These are phyloP conservation scores for Arrhamphus sclerolepis DNA, from an alignment of 2,797 vertebrate species.

Conservation along the genomic window DNA sequence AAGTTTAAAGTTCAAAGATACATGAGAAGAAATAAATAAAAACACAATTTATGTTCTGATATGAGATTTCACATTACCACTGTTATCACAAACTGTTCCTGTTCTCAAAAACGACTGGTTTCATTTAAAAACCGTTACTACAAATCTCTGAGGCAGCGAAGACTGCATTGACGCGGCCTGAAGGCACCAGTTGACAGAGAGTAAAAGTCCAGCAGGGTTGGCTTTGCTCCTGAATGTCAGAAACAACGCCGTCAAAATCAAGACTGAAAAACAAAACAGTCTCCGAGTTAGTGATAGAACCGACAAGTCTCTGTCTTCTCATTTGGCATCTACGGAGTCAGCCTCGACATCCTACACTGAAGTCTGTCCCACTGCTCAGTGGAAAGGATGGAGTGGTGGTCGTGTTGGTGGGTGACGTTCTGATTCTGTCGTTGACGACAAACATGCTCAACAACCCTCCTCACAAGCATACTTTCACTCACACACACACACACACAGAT, in stretches of 20 bases:
- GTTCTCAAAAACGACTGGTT: conserved; percentile 31
- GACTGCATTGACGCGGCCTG: conserved; percentile 27
- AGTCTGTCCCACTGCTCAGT: conserved; percentile 25
- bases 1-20: conserved; percentile 40
- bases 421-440: conserved; percentile 29
- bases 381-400: conserved; percentile 30
- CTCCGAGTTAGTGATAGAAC: conserved; percentile 41
- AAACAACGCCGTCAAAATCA: conserved; percentile 43
- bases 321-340: conserved; percentile 33
- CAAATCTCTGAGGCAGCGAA: conserved; percentile 54
- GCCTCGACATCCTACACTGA: conserved; percentile 20
- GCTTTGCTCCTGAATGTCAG: conserved; percentile 76
- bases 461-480: background rate
- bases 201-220: conserved; percentile 27
- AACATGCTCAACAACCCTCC: conserved; percentile 16
- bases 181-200: conserved; percentile 66
- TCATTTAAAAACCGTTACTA: conserved; percentile 28
- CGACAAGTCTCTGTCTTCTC: conserved; percentile 12
- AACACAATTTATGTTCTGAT: conserved; percentile 49
- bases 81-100: conserved; percentile 46
- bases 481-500: too few species aligned
- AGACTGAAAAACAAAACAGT: conserved; percentile 19
- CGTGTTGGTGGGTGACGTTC: conserved; percentile 15
- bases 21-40: conserved; percentile 74
- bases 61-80: conserved; percentile 68